Percentiles rank a stretch among this genome's conserved stretches.
Conservation (phyloP, 2,888 invertebrate genomes). For the Creontiades dilutus region DNA sequence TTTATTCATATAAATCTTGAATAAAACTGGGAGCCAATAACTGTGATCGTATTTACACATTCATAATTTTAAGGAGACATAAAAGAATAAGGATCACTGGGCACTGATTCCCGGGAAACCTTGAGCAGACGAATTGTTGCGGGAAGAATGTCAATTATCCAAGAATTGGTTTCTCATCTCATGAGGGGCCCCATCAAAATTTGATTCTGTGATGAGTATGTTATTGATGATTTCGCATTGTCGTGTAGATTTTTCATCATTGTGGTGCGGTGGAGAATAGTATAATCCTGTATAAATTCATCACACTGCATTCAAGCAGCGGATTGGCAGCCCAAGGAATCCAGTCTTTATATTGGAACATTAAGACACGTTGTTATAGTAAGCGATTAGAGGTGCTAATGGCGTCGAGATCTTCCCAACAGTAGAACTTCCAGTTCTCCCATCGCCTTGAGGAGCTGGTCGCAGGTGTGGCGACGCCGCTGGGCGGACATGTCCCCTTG, state of each 20-base stretch:
- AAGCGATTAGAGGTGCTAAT: neutral
- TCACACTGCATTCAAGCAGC: neutral
- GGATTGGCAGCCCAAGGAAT: neutral
- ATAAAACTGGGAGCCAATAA: conserved; percentile 1
- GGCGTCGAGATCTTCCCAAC: conserved; percentile 1
- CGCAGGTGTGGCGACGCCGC: conserved; percentile 20
- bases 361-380: neutral
- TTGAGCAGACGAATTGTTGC: neutral
- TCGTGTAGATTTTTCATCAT: no score
- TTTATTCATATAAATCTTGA: neutral
- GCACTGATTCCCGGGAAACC: neutral
- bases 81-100: neutral
- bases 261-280: no score
- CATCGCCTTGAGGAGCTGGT: conserved; percentile 40
- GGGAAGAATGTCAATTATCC: neutral
- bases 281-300: no score
- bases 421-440: conserved; percentile 29
- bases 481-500: conserved; percentile 37
- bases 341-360: neutral
- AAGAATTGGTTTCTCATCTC: no score
- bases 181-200: no score
- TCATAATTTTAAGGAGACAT: neutral
- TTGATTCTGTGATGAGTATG: neutral
- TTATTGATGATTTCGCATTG: neutral
- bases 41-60: neutral